Conservation (phyloP, 2,888 invertebrate species). For the Baccha elongata region DNA sequence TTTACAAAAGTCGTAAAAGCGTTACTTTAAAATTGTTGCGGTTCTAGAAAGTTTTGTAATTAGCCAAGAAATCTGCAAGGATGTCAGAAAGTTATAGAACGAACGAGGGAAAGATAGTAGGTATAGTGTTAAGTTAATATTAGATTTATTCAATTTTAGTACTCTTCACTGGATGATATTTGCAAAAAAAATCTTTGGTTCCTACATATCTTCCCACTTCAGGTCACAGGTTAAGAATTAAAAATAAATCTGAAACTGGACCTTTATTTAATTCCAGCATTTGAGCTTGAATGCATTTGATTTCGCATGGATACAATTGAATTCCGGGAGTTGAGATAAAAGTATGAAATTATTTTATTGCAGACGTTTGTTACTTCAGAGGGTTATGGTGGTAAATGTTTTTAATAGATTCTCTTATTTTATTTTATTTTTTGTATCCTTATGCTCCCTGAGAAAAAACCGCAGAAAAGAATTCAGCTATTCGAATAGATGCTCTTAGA, state of each 20-base stretch:
- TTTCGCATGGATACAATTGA: conserved; percentile 41
- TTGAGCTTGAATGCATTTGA: conserved; percentile 39
- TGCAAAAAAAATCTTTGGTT: conserved; percentile 31
- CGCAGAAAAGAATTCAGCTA: conserved; percentile 6
- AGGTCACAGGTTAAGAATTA: conserved; percentile 24
- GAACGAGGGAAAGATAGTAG: neutral
- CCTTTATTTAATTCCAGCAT: conserved; percentile 49
- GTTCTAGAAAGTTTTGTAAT: conserved; percentile 68
- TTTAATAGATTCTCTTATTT: conserved; percentile 46
- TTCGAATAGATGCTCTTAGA: conserved; percentile 10
- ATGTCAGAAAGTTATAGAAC: neutral
- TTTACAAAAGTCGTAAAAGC: conserved; percentile 66
- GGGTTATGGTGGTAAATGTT: conserved; percentile 45
- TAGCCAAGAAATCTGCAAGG: conserved; percentile 46
- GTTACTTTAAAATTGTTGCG: conserved; percentile 70
- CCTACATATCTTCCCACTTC: neutral
- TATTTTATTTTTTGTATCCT: neutral
- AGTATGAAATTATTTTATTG: conserved; percentile 56
- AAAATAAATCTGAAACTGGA: conserved; percentile 52
- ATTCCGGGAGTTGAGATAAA: conserved; percentile 39
- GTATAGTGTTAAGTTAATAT: conserved; percentile 26
- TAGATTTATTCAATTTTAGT: conserved; percentile 49
- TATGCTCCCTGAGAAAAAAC: neutral
- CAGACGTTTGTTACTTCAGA: conserved; percentile 47
- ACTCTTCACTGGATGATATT: conserved; percentile 36